These are phyloP conservation scores for Mechanitis mazaeus DNA, from an alignment of 2,888 invertebrate species.

Conservation along the genomic window DNA sequence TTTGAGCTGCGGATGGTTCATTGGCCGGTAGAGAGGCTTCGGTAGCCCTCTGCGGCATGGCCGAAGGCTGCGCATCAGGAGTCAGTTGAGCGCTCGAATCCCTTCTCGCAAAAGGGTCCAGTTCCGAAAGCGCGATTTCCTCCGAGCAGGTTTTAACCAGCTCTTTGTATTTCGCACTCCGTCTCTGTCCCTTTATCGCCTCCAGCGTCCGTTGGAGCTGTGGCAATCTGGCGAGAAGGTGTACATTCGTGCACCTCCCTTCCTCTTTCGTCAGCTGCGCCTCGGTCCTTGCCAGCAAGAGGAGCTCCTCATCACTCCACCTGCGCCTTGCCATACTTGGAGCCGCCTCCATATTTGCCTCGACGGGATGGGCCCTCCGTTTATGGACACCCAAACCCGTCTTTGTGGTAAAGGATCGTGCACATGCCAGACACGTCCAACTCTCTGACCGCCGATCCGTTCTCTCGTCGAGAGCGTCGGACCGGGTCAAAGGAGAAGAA, in stretches of 20 bases:
- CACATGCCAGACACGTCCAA: constrained; percentile 23
- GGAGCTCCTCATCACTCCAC: constrained; percentile 27
- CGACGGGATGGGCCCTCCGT: constrained; percentile 23
- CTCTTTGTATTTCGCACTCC: constrained; percentile 16
- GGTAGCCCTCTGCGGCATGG: background rate
- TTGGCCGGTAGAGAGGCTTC: background rate
- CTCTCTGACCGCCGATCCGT: constrained; percentile 8
- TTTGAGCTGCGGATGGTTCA: background rate
- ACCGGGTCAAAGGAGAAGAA: constrained; percentile 9
- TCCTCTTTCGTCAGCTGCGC: constrained; percentile 21
- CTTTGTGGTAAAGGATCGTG: constrained; percentile 17
- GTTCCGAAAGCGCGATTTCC: constrained; percentile 2
- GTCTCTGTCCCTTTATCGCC: constrained; percentile 25
- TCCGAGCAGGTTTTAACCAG: constrained; percentile 18
- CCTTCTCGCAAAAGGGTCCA: constrained; percentile 16
- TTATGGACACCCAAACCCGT: constrained; percentile 25
- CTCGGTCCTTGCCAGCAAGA: constrained; percentile 24
- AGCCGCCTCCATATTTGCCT: constrained; percentile 25
- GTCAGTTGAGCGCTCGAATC: constrained; percentile 17
- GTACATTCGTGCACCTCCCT: no score
- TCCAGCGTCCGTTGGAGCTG: constrained; percentile 23
- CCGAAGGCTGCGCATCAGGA: background rate
- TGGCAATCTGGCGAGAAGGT: constrained; percentile 18
- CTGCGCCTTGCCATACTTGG: constrained; percentile 25
- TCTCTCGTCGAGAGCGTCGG: constrained; percentile 10